Evolutionary conservation across 2,888 invertebrate species (phyloP).

Genomic region (Ceratothoa steindachneri): DNA sequence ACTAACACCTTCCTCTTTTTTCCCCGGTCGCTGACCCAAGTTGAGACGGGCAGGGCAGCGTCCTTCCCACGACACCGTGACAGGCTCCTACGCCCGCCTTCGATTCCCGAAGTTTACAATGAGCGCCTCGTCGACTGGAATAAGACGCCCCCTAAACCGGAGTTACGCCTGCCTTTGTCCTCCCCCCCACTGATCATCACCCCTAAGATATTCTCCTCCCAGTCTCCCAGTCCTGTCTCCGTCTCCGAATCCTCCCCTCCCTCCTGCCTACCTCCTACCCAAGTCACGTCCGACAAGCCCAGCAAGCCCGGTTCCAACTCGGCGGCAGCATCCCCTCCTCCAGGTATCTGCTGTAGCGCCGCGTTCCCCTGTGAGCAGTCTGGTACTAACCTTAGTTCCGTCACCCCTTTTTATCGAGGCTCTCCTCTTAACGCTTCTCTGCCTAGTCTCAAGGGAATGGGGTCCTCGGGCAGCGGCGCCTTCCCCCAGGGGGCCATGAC

Average conservation of each 20-base stretch:
- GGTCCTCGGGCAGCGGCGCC: slow-evolving; percentile 19
- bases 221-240: background rate
- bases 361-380: background rate
- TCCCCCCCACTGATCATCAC: background rate
- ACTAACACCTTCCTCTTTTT: background rate
- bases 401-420: background rate
- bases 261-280: background rate
- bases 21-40: too few species aligned
- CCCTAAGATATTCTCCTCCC: too few species aligned
- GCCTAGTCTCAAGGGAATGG: background rate
- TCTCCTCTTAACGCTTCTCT: slow-evolving; percentile 2
- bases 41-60: too few species aligned
- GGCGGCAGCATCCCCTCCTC: slow-evolving; percentile 20
- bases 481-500: background rate
- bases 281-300: slow-evolving; percentile 15
- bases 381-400: background rate
- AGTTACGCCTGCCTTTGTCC: background rate
- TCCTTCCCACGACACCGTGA: background rate
- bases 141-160: slow-evolving; percentile 41
- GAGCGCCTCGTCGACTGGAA: slow-evolving; percentile 49
- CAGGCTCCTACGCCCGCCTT: background rate
- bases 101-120: slow-evolving; percentile 35
- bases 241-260: background rate
- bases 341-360: background rate
- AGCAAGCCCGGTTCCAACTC: slow-evolving; percentile 42